These are phyloP conservation scores for Mya arenaria DNA, from an alignment of 1,140 invertebrate species.

Conservation along the genomic window DNA sequence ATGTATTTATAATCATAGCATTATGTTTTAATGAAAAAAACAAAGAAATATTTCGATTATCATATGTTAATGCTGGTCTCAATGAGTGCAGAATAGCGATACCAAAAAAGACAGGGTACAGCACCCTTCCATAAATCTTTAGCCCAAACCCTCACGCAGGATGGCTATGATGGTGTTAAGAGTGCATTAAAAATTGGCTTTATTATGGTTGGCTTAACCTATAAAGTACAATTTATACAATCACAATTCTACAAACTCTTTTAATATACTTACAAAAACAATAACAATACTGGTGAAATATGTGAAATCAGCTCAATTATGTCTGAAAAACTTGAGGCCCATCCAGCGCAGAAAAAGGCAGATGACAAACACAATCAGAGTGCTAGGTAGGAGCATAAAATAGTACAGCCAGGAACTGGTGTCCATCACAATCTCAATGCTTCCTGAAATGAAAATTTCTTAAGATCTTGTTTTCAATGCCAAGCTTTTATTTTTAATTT, in stretches of 20 bases:
- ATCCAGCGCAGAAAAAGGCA: constrained; percentile 50
- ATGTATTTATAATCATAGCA: no score
- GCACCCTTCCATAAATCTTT: no score
- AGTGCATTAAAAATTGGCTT: neutral
- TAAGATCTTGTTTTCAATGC: no score
- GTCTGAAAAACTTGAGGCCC: constrained; percentile 57
- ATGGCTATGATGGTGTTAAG: neutral
- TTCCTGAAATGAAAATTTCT: no score
- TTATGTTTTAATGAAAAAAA: no score
- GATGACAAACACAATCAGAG: constrained; percentile 55
- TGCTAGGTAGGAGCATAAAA: constrained; percentile 53
- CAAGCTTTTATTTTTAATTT: no score
- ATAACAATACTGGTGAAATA: neutral
- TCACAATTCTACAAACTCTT: neutral
- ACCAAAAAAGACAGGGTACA: no score
- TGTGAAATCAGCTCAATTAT: constrained; percentile 39
- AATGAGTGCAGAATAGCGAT: no score
- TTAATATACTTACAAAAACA: neutral
- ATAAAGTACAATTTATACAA: neutral
- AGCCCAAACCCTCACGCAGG: neutral
- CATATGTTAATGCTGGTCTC: no score
- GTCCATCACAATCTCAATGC: no score
- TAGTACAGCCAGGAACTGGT: constrained; percentile 45
- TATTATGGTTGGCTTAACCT: neutral
- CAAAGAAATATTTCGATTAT: no score